phyloP scores from a whole-genome alignment of 2,113 vertebrate genomes.

The human region GRCh38 chr9:8240001-8240500 shows the following conservation, averaged over 20 bases:
- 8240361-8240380: too few species aligned
- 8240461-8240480: too few species aligned
- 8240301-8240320: too few species aligned
- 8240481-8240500: too few species aligned
- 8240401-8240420: too few species aligned
- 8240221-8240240: background rate
- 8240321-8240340: too few species aligned
- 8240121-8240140: slow-evolving; percentile 5
- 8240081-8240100: background rate
- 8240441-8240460: too few species aligned
- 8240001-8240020: background rate
- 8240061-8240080: background rate
- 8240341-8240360: too few species aligned
- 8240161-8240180: background rate
- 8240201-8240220: background rate
- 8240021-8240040: background rate
- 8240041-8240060: background rate
- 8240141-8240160: background rate
- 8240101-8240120: slow-evolving; percentile 2
- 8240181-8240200: background rate
- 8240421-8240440: too few species aligned
- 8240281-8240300: background rate
- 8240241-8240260: background rate
- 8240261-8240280: background rate
- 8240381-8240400: too few species aligned